Evolutionary conservation across 1,140 invertebrate genomes (phyloP), one percentile per base, ranked within the genome.

Genomic region (Drosophila littoralis): DNA sequence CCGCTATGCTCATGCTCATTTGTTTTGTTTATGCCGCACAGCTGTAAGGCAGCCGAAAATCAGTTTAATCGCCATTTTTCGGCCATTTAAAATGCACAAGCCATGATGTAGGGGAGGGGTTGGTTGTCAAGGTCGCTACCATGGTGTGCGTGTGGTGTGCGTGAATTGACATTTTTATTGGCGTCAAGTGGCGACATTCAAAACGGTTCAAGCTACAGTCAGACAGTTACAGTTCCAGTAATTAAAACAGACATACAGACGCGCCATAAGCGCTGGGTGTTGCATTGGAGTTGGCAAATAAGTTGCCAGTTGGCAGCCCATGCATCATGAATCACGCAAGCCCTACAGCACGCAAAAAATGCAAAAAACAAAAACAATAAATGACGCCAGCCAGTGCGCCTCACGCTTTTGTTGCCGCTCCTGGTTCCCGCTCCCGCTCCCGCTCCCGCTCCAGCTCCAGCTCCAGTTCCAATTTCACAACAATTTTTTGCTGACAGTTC

Each of bases 311-410:
- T 40, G 68, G 64, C 63, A 28, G 42, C 33, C 50, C 79, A 74
- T 85, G 81, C 74, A 83, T 57, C 82, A 81, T 86, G 83, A 86
- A 88, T 86, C 82, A 86, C 82, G 82, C 83, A 82, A 88, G 36
- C 36, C 57, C 40, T 66, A 50, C 33, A 67, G 50, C 82, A 86
- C 79, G 83, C 82, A 82, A 88, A 77, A 88, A 48, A 67, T 17
- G 48, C n/a, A 35, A 50, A 22, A 6, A 45, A 32, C 40, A 32
- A 13, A 32, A 54, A 22, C 17, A 17, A 45, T 38, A 73, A 61
- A 88, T 86, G 82, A 86, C 83, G 83, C 75, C 81, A 78, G 81
- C 60, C 9, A 40, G 35, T 55, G 40, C 10, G 22, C 28, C 2
- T 8, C 7, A 12, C 33, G 5, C 13, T 38, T 17, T 33, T 15